Evolutionary conservation across 2,888 invertebrate genomes (phyloP), one percentile per base, ranked within the genome.

Genomic region (Alsophila aescularia): DNA sequence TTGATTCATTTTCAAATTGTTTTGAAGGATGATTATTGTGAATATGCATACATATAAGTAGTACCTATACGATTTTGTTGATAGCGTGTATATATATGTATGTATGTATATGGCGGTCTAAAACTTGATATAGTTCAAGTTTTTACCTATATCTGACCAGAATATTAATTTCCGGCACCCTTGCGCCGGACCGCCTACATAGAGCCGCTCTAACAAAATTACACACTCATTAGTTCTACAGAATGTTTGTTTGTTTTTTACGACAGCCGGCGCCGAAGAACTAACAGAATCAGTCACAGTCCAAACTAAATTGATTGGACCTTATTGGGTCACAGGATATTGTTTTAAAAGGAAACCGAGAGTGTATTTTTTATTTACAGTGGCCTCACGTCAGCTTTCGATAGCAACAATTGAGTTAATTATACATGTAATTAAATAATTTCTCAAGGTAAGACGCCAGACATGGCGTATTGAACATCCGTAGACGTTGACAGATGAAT

Each of bases 191-290:
- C 85, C 87, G 87, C 86, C 87, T 85, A 80, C 86, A 79, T 76
- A 77, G 83, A 83, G 77, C 79, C 77, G 83, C 75, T 76, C 83
- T 87, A 85, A 87, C 84, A 57, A 80, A 83, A 88, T 90, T 88
- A 87, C 80, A 87, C 88, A 87, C 88, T 83, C 83, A 88, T 90
- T 87, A 88, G 88, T 89, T 88, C 87, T 82, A 87, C 77, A 72
- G 75, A 78, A 80, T 76, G 76, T 85, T 85, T 85, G 79, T 89
- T 89, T 84, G 78, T 87, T 87, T 88, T 85, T 87, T 83, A 81
- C 73, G 66, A 69, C 75, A 75, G 67, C 75, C 77, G 88, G 86
- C 86, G 85, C 81, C 84, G 69, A 75, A 73, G 51, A 84, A 85
- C 87, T 83, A 87, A 90, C 87, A 82, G 70, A 85, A 89, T 90